Base-by-base conservation (phyloP, 35 echinoderm and acorn worm species). In the Holothuria glaberrima region DNA sequence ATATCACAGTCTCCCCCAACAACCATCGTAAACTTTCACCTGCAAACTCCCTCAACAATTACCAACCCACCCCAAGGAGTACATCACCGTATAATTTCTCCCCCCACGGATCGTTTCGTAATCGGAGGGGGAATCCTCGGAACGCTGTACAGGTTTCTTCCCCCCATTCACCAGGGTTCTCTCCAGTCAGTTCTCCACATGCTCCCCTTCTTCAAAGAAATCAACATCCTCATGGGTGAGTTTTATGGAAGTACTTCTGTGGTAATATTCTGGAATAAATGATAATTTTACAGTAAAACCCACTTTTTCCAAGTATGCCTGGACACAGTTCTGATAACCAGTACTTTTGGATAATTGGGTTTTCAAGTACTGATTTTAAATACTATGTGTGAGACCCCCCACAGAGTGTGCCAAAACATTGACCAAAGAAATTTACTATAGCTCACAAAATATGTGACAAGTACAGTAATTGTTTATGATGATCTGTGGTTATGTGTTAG, bases 11-110 rank as follows among this genome's bases (percentile, higher is more conserved):
- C 9, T 90, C 97, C 62, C 97, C 97, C 91, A 99, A 93, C 56
- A 85, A 90, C 57, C 97, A 99, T 59, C 97, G 88, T 20, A 93
- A 95, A 32, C 83, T 99, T 27, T 99, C 97, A 9, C 93, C 97
- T 22, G 91, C 97, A 21, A 99, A 95, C 84, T 95, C 93, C 30
- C 79, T 99, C 38, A 99, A 99, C 73, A 93, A 91, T 56, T 99
- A 95, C 80, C 88, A 88, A 58, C 91, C 90, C 56, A 93, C 94
- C 60, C 94, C 90, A 0, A 83, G 90, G 62, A 94, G 90, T 56
- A 82, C 86, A 28, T 94, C 96, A 54, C 96, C 93, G 0, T 98
- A 92, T 59, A 92, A 88, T 65, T 85, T 90, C 56, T 94, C 89
- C 59, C 89, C 89, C 18, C 86, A 88, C 20, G 87, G 82, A 26